Evolutionary conservation across 2,797 vertebrate species (phyloP), one percentile per base, ranked within the genome.

Genomic region (Agapornis canus): DNA sequence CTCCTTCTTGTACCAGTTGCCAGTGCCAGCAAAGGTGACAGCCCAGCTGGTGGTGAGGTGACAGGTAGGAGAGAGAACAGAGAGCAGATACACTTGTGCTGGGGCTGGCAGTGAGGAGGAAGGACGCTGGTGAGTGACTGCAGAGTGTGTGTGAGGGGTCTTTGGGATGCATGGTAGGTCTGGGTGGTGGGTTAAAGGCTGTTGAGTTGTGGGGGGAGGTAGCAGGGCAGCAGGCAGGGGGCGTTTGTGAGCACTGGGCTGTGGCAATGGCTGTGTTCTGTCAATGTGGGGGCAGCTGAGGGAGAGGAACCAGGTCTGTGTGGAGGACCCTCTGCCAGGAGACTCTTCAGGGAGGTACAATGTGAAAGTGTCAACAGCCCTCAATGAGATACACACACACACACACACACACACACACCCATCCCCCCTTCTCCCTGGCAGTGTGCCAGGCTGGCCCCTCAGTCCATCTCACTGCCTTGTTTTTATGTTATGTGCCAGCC

Each of bases 351-450:
- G 48, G 75, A 70, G 70, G 32, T 40, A 43, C 23, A 31, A 4
- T 0, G 1, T 19, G 8, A 11, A 21, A 37, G 47, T 39, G 40
- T 23, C 13, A 49, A 73, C 47, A 77, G 1, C 19, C 35, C 69
- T 59, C 39, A 7, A 10, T 17, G 54, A 42, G 10, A 17, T 0
- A 2, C 13, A 8, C 39, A 37, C 9, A 7, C 7, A 2, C 13
- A 8, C 39, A 37, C 9, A 7, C 7, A 6, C 26, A 37, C 27
- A 35, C 35, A 35, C 35, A 35, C 35, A 35, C 35, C 35, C 35
- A 35, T 35, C 5, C 8, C 1, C 7, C 5, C 15, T 32, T 23
- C 19, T 51, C 27, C 32, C 27, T 0, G 0, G n/a, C 2, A 1
- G 31, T 4, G 39, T 35, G 54, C 71, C 54, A 80, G 64, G 64